Evolutionary conservation across 2,888 invertebrate species (phyloP).

Genomic region (Stenodera caucasica): DNA sequence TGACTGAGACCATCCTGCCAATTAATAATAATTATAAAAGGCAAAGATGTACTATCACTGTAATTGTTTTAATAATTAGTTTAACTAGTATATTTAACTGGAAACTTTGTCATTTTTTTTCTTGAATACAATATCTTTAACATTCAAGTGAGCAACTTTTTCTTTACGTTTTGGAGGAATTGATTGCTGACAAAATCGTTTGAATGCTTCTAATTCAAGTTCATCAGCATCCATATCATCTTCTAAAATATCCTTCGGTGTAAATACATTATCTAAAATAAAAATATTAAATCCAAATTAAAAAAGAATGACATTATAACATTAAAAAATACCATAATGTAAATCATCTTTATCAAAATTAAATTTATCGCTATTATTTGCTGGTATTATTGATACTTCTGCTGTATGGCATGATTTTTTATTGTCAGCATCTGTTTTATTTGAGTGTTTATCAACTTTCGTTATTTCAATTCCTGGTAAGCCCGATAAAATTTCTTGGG

Average conservation of each 20-base stretch:
- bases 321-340: slow-evolving; percentile 49
- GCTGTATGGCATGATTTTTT: slow-evolving; percentile 49
- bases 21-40: not conserved
- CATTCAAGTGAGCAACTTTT: slow-evolving; percentile 73
- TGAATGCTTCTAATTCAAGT: slow-evolving; percentile 82
- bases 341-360: slow-evolving; percentile 52
- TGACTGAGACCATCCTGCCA: not conserved
- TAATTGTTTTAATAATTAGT: not conserved
- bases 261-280: slow-evolving; percentile 69
- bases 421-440: slow-evolving; percentile 39
- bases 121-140: slow-evolving; percentile 74
- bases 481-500: slow-evolving; percentile 53
- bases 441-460: slow-evolving; percentile 49
- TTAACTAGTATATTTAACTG: slow-evolving; percentile 15
- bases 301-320: not conserved
- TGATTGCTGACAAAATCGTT: slow-evolving; percentile 83
- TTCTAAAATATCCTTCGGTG: slow-evolving; percentile 79
- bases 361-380: slow-evolving; percentile 45
- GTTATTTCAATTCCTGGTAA: slow-evolving; percentile 55
- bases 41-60: not conserved
- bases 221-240: slow-evolving; percentile 79
- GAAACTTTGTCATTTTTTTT: slow-evolving; percentile 56
- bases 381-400: slow-evolving; percentile 54
- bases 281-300: slow-evolving; percentile 8
- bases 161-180: slow-evolving; percentile 76